phyloP scores from a whole-genome alignment of 2,113 vertebrate species.

The Desmodus rotundus region DNA sequence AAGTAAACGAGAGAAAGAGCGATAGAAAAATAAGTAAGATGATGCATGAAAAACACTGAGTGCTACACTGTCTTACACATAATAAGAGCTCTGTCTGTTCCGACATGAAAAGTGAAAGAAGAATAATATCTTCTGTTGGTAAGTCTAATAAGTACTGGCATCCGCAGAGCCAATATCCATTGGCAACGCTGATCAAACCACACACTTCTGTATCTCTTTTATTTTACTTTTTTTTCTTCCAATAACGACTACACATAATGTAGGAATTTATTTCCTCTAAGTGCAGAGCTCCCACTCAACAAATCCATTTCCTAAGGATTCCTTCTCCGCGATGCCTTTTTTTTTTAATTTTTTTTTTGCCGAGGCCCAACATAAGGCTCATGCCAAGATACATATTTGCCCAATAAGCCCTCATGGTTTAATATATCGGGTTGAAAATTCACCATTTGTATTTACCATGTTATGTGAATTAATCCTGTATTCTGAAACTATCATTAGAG shows the following conservation, averaged over 20 bases:
- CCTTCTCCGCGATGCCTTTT: not conserved
- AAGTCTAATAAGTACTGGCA: not conserved
- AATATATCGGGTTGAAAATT: conserved; percentile 59
- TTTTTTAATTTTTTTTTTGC: conserved; percentile 29
- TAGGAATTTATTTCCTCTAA: conserved; percentile 14
- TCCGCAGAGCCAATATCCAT: not conserved
- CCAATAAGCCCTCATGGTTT: conserved; percentile 57
- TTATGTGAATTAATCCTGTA: conserved; percentile 64
- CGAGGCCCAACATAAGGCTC: conserved; percentile 23
- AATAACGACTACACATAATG: not conserved
- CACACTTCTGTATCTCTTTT: not conserved
- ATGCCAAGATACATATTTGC: conserved; percentile 62
- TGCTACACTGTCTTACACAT: not conserved
- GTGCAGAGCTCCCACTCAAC: conserved; percentile 27
- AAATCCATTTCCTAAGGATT: not conserved
- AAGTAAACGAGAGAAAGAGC: not conserved
- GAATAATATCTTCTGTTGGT: not conserved
- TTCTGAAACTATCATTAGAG: conserved; percentile 68
- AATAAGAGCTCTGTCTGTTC: not conserved
- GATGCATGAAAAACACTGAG: not conserved
- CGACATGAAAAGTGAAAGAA: not conserved
- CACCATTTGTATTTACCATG: conserved; percentile 58
- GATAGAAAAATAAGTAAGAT: not conserved
- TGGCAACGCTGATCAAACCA: not conserved
- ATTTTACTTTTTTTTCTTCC: not conserved